Conservation (phyloP, 1,140 invertebrate genomes). For the Rhagoletis zephyria region DNA sequence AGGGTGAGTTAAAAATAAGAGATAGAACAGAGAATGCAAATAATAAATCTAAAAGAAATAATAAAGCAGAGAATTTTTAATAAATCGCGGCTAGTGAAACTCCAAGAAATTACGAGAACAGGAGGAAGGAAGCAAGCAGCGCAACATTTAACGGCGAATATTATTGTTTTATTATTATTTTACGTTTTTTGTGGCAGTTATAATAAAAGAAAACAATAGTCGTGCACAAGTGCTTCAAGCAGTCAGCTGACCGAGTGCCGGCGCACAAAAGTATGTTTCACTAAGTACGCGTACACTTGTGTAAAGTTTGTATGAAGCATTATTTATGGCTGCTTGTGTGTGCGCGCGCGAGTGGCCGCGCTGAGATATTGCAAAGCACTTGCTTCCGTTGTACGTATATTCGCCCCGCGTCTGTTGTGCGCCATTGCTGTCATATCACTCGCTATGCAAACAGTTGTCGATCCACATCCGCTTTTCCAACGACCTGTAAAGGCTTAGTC, state of each 20-base stretch:
- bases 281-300: constrained; percentile 20
- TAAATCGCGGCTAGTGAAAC: background rate
- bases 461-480: constrained; percentile 23
- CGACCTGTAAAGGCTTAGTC: constrained; percentile 42
- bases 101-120: background rate
- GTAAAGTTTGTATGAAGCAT: constrained; percentile 20
- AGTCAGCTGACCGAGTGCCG: background rate
- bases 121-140: background rate
- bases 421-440: background rate
- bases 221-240: background rate
- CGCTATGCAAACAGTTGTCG: constrained; percentile 37
- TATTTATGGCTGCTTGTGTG: background rate
- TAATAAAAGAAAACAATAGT: constrained; percentile 28
- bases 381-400: background rate
- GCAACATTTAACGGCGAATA: background rate
- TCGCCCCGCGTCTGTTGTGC: background rate
- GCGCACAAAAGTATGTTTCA: constrained; percentile 41
- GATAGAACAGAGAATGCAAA: background rate
- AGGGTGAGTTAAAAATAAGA: background rate
- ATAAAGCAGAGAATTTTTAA: constrained; percentile 38
- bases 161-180: constrained; percentile 49
- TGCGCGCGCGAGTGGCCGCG: background rate
- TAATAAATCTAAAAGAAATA: background rate
- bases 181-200: background rate
- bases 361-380: constrained; percentile 27